Evolutionary conservation across 1,140 invertebrate genomes (phyloP).

Genomic region (Arctopsyche grandis): DNA sequence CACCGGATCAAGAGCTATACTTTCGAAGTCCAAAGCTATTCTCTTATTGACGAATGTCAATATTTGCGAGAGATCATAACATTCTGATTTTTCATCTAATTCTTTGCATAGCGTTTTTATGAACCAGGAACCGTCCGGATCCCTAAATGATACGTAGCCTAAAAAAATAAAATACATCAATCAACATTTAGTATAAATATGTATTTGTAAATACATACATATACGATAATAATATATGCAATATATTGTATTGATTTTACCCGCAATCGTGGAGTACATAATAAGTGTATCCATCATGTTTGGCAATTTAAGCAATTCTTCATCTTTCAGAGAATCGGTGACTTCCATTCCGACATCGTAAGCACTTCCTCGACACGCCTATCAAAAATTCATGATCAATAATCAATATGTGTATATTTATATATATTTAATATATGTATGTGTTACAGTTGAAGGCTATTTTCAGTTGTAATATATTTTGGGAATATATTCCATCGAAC

Average conservation of each 20-base stretch:
- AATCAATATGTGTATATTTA: no score
- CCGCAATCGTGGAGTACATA: conserved; percentile 1
- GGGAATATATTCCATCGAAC: no score
- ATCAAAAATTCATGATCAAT: no score
- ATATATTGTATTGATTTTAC: not conserved
- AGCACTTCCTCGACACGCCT: not conserved
- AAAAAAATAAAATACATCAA: not conserved
- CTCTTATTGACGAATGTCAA: not conserved
- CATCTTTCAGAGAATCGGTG: not conserved
- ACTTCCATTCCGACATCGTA: not conserved
- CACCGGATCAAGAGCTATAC: not conserved
- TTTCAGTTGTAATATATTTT: no score
- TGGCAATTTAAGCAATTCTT: not conserved
- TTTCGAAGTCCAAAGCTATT: not conserved
- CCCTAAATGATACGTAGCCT: not conserved
- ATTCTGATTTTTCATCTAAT: not conserved
- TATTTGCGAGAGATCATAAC: conserved; percentile 27
- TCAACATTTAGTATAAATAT: no score
- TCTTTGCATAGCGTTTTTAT: not conserved
- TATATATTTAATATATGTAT: no score
- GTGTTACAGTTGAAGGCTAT: not conserved
- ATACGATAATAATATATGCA: no score
- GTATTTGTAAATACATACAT: no score
- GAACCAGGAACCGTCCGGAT: conserved; percentile 12
- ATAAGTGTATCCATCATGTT: not conserved